These are phyloP conservation scores for Embiotoca jacksoni DNA, from an alignment of 2,113 vertebrate genomes.

Conservation along the genomic window DNA sequence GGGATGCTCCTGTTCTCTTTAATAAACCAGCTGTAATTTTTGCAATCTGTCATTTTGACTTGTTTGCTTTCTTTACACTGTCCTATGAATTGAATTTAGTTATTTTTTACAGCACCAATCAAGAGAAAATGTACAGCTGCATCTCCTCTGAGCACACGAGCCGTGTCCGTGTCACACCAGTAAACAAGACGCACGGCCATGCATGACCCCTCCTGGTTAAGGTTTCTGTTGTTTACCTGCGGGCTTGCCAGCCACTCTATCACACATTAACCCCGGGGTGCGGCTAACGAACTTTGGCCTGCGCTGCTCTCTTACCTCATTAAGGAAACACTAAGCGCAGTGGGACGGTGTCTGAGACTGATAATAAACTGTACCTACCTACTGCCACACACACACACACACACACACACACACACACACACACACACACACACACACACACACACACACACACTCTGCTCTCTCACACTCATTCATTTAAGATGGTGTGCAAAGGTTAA, in stretches of 20 bases:
- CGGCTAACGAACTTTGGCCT: constrained; percentile 69
- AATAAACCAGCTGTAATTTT: not conserved
- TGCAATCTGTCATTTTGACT: constrained; percentile 4
- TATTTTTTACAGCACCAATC: not conserved
- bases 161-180: constrained; percentile 17
- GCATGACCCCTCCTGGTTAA: constrained; percentile 25
- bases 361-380: constrained; percentile 58
- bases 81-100: not conserved
- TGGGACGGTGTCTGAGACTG: constrained; percentile 25
- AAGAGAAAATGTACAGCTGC: not conserved
- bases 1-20: constrained; percentile 1
- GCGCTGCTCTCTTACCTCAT: constrained; percentile 66
- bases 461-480: constrained; percentile 53
- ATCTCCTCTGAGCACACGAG: not conserved
- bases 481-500: constrained; percentile 47
- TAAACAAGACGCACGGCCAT: not conserved
- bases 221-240: constrained; percentile 67
- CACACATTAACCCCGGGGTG: constrained; percentile 71
- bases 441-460: constrained; percentile 2
- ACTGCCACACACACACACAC: constrained; percentile 11
- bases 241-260: constrained; percentile 59
- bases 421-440: not conserved
- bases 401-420: not conserved
- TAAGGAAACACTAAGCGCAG: constrained; percentile 68
- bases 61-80: constrained; percentile 2